A percentile compares a stretch with the other conserved stretches of the same genome.
Conservation (phyloP, 2,113 vertebrate genomes). For the Parus major region DNA sequence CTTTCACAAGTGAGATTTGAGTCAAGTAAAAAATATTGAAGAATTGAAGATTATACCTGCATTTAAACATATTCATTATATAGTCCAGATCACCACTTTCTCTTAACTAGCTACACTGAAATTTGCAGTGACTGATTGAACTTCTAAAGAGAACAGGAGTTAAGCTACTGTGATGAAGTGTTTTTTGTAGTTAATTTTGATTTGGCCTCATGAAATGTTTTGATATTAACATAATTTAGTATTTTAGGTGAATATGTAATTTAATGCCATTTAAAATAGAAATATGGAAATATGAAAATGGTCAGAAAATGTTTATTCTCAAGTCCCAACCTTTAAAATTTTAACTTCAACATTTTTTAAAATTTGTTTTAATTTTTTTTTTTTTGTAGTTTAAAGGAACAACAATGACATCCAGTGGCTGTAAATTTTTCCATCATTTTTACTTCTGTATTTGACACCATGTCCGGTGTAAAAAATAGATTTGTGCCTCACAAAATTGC, state of each 20-base stretch:
- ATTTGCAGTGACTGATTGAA: not conserved
- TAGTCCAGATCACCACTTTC: not conserved
- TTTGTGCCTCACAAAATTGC: not conserved
- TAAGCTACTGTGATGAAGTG: not conserved
- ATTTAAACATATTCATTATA: not conserved
- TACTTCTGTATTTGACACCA: not conserved
- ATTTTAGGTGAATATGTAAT: not conserved
- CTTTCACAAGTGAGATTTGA: not conserved
- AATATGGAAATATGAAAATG: not conserved
- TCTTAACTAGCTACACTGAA: not conserved
- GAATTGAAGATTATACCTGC: not conserved
- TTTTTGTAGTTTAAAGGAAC: not conserved
- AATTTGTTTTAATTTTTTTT: not conserved
- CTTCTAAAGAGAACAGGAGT: not conserved
- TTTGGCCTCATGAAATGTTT: not conserved
- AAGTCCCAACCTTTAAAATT: not conserved
- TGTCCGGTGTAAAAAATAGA: not conserved
- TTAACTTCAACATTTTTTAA: not conserved
- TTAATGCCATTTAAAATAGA: not conserved
- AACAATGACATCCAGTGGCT: conserved; percentile 60
- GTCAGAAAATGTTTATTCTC: not conserved
- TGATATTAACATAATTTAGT: not conserved
- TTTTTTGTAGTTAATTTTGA: not conserved
- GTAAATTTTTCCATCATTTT: not conserved
- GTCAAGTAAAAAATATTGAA: not conserved